These are phyloP conservation scores for Tortrix viridana DNA, from an alignment of 2,888 invertebrate species.

Conservation along the genomic window DNA sequence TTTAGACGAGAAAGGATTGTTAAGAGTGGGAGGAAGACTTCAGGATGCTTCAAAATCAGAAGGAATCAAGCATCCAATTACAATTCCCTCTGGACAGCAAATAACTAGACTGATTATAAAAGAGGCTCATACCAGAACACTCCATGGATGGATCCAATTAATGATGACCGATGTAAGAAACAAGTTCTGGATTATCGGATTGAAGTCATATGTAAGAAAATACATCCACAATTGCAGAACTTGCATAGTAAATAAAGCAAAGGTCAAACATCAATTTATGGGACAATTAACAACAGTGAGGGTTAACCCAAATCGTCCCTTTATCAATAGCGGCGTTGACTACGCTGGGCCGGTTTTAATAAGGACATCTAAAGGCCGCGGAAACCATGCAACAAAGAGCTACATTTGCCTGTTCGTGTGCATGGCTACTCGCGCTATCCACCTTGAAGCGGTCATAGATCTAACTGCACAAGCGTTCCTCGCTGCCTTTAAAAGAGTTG, in stretches of 20 bases:
- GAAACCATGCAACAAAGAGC: not conserved
- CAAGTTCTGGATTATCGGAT: constrained; percentile 31
- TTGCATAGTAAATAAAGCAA: constrained; percentile 26
- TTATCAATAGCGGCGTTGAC: not conserved
- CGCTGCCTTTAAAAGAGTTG: not conserved
- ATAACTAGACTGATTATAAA: constrained; percentile 8
- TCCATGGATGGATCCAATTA: constrained; percentile 30
- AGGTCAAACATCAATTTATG: constrained; percentile 34
- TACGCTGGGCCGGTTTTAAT: not conserved
- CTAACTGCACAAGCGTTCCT: not conserved
- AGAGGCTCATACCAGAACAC: constrained; percentile 7
- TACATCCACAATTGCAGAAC: not conserved
- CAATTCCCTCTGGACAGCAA: not conserved
- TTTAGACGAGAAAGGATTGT: constrained; percentile 4
- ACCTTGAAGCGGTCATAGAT: not conserved
- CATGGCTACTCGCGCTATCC: not conserved
- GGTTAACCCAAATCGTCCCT: constrained; percentile 20
- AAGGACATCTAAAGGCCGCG: not conserved
- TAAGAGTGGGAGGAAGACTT: not conserved
- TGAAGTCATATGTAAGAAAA: constrained; percentile 4
- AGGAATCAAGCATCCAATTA: not conserved
- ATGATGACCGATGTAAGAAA: constrained; percentile 31
- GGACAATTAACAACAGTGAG: constrained; percentile 31
- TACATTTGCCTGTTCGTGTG: constrained; percentile 18
- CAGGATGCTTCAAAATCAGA: not conserved